A percentile compares a stretch with the other conserved stretches of the same genome.
phyloP scores from a whole-genome alignment of 2,797 vertebrate genomes.

The Leucoraja ocellata region DNA sequence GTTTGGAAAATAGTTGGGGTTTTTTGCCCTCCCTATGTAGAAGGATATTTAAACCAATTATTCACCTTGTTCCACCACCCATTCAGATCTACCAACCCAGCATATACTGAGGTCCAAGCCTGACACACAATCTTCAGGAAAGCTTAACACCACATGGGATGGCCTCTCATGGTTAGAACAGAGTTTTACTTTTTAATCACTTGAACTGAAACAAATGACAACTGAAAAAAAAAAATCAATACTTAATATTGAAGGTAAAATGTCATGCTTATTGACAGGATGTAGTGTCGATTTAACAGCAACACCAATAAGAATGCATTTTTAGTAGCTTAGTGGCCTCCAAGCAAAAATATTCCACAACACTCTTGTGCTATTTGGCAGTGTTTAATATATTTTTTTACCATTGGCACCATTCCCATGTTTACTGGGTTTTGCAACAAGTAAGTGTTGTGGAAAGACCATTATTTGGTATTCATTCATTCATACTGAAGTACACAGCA shows the following conservation, averaged over 20 bases:
- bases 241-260: background rate
- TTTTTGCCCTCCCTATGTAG: background rate
- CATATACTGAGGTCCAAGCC: too few species aligned
- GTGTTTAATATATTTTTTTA: background rate
- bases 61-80: background rate
- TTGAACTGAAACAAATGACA: conserved; percentile 22
- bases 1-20: background rate
- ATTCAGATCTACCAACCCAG: background rate
- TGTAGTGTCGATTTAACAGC: background rate
- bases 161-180: background rate
- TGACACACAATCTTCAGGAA: background rate
- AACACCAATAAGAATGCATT: conserved; percentile 8
- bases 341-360: conserved; percentile 9
- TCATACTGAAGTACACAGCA: background rate
- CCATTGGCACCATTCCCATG: background rate
- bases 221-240: background rate
- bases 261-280: background rate
- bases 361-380: background rate
- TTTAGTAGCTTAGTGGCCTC: background rate
- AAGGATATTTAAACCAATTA: background rate
- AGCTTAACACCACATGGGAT: background rate
- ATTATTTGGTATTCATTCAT: conserved; percentile 23
- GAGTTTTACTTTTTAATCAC: background rate
- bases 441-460: background rate
- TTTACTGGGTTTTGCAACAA: background rate